phyloP scores from a whole-genome alignment of 2,113 vertebrate genomes.

The Callopanchax toddi region DNA sequence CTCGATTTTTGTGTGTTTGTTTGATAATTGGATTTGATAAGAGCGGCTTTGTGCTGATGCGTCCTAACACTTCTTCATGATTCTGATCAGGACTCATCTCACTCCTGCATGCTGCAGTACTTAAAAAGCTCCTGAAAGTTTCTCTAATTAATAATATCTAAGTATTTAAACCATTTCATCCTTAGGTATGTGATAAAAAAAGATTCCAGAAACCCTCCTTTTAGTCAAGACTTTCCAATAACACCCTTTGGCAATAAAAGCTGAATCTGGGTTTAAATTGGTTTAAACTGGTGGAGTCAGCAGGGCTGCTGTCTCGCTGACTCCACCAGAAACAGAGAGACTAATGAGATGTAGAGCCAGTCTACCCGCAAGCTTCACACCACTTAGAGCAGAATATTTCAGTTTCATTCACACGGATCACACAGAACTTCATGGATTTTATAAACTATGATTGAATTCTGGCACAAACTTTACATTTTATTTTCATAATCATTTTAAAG shows the following conservation, averaged over 20 bases:
- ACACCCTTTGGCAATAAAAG: background rate
- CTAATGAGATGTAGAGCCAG: slow-evolving; percentile 20
- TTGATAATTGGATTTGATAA: slow-evolving; percentile 25
- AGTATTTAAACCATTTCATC: slow-evolving; percentile 7
- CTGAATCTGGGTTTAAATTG: slow-evolving; percentile 4
- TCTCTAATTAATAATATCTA: slow-evolving; percentile 16
- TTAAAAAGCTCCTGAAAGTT: slow-evolving; percentile 7
- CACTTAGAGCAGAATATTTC: slow-evolving; percentile 7
- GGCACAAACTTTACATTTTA: too few species aligned
- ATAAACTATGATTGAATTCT: background rate
- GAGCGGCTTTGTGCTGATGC: slow-evolving; percentile 10
- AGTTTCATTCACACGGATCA: background rate
- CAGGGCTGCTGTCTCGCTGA: background rate
- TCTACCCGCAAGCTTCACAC: slow-evolving; percentile 17
- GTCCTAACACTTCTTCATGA: background rate
- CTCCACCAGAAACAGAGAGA: background rate
- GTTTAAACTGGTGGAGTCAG: slow-evolving; percentile 8
- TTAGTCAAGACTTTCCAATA: slow-evolving; percentile 1
- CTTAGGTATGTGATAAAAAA: background rate
- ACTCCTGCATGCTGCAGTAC: background rate
- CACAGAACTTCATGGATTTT: background rate
- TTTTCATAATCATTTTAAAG: too few species aligned
- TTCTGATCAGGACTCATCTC: background rate
- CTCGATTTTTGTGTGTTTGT: slow-evolving; percentile 1
- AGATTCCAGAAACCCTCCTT: slow-evolving; percentile 1